A percentile compares a stretch with the other conserved stretches of the same genome.
Conservation (phyloP, 2,888 invertebrate species). For the Napeogenes sylphis region DNA sequence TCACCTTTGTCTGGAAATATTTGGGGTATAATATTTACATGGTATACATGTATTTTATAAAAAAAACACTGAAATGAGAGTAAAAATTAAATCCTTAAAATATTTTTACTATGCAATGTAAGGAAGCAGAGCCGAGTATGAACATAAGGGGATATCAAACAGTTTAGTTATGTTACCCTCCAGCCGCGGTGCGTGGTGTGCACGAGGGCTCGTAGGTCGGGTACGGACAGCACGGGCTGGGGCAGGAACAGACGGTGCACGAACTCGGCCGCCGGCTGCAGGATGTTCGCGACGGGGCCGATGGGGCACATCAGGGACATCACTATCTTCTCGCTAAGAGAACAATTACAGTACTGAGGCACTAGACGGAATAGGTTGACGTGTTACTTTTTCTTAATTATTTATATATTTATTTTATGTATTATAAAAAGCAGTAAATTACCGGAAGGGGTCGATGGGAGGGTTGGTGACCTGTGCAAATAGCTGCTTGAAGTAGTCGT, state of each 20-base stretch:
- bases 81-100: no score
- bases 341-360: neutral
- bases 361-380: neutral
- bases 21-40: no score
- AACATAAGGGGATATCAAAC: no score
- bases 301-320: slow-evolving; percentile 99
- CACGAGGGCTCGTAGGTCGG: slow-evolving; percentile 92
- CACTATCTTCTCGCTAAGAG: slow-evolving; percentile 92
- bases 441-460: slow-evolving; percentile 97
- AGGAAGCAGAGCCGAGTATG: no score
- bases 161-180: slow-evolving; percentile 69
- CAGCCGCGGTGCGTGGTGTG: slow-evolving; percentile 90
- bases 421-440: neutral
- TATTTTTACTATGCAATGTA: no score
- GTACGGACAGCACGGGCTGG: slow-evolving; percentile 95
- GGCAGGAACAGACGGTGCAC: slow-evolving; percentile 93
- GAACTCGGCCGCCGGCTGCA: slow-evolving; percentile 92
- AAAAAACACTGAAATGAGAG: no score
- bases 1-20: slow-evolving; percentile 79
- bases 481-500: slow-evolving; percentile 98
- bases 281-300: slow-evolving; percentile 96
- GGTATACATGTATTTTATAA: no score
- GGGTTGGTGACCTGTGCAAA: slow-evolving; percentile 99
- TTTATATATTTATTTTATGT: neutral
- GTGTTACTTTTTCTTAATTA: neutral